Evolutionary conservation across 2,888 invertebrate species (phyloP).

Genomic region (Drosophila hamatofila): DNA sequence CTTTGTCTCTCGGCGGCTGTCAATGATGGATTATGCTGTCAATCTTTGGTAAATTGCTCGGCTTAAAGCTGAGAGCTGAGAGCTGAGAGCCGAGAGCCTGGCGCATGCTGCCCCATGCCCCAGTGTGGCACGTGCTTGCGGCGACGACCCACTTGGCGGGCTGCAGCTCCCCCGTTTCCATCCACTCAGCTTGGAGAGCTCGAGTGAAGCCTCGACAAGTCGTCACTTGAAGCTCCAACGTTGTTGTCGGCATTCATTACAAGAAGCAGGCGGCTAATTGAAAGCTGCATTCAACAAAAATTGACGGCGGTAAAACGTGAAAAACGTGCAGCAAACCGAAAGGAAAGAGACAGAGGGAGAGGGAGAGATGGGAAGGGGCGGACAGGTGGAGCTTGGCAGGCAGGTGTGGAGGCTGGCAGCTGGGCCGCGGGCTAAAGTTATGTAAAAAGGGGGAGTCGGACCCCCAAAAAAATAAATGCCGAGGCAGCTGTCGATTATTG

Average conservation of each 20-base stretch:
- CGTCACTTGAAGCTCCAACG: constrained; percentile 61
- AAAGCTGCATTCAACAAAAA: constrained; percentile 74
- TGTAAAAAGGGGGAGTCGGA: constrained; percentile 68
- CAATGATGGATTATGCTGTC: constrained; percentile 79
- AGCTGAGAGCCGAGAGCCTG: constrained; percentile 28
- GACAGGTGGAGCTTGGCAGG: constrained; percentile 7
- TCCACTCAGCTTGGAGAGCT: background rate
- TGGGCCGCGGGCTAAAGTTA: constrained; percentile 51
- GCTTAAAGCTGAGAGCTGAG: constrained; percentile 58
- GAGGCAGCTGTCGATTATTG: constrained; percentile 79
- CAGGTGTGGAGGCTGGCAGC: constrained; percentile 31
- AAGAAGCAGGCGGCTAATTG: constrained; percentile 78
- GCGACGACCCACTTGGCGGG: constrained; percentile 17
- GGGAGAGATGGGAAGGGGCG: background rate
- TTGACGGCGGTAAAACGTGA: constrained; percentile 66
- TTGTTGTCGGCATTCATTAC: constrained; percentile 74
- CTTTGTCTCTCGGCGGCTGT: constrained; percentile 18
- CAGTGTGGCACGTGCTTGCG: constrained; percentile 51
- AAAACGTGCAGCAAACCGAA: constrained; percentile 37
- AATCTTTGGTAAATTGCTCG: constrained; percentile 76
- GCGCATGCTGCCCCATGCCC: constrained; percentile 54
- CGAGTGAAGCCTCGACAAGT: constrained; percentile 62
- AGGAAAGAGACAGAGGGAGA: background rate
- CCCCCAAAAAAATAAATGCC: constrained; percentile 60
- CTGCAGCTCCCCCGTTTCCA: background rate